These are phyloP conservation scores for Lepidostoma basale DNA, from an alignment of 1,140 invertebrate genomes.

Conservation along the genomic window DNA sequence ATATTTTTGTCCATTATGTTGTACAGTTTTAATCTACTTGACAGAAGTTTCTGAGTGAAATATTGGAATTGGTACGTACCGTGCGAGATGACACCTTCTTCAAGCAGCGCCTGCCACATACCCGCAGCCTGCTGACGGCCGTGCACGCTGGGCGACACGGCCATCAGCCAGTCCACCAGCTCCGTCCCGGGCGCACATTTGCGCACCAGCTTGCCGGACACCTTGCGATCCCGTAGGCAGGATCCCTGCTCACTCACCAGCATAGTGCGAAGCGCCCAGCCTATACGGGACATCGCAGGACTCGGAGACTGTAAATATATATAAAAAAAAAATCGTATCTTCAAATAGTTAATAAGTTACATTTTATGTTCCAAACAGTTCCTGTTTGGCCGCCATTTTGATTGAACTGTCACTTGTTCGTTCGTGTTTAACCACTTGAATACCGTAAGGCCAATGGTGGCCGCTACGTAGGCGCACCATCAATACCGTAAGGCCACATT, in stretches of 20 bases:
- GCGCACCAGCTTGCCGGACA: conserved; percentile 64
- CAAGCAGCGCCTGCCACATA: conserved; percentile 86
- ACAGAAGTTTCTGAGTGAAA: too few relatives aligned
- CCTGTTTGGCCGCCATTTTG: too few relatives aligned
- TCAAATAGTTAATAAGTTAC: too few relatives aligned
- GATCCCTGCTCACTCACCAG: conserved; percentile 67
- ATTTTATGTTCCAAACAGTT: too few relatives aligned
- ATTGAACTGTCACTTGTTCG: too few relatives aligned
- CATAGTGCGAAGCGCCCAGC: conserved; percentile 72
- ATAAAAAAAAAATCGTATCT: too few relatives aligned
- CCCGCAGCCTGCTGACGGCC: conserved; percentile 76
- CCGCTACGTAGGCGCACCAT: too few relatives aligned
- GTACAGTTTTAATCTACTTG: too few relatives aligned
- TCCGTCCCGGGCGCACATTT: conserved; percentile 70
- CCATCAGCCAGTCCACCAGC: conserved; percentile 80
- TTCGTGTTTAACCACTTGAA: too few relatives aligned
- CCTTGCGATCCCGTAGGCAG: conserved; percentile 66
- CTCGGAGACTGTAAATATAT: conserved; percentile 64
- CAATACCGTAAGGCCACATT: too few relatives aligned
- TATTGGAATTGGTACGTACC: conserved; percentile 66
- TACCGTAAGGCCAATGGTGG: too few relatives aligned
- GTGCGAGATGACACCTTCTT: conserved; percentile 80
- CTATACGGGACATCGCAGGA: conserved; percentile 68
- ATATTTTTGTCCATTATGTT: too few relatives aligned
- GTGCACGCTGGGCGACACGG: conserved; percentile 60